Percentiles rank a stretch among this genome's conserved stretches.
These are phyloP conservation scores for Aricia agestis DNA, from an alignment of 1,140 invertebrate genomes.

Conservation along the genomic window DNA sequence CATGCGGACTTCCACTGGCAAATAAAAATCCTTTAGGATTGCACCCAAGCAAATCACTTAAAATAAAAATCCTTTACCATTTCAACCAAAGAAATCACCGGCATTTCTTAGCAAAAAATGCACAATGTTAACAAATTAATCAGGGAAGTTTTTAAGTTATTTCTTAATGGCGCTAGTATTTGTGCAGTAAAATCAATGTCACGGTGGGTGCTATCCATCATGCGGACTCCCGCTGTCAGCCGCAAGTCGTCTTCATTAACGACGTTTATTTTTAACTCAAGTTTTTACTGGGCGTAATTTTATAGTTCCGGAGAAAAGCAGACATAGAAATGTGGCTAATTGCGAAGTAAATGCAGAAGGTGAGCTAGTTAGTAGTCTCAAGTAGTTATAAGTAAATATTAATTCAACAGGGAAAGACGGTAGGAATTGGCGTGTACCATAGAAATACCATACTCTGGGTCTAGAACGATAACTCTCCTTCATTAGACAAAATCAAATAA, in stretches of 20 bases:
- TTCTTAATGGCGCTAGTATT: not conserved
- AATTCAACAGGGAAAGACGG: too few species aligned
- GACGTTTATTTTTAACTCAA: conserved; percentile 45
- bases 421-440: conserved; percentile 22
- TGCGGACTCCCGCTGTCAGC: conserved; percentile 36
- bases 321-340: conserved; percentile 45
- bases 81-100: too few species aligned
- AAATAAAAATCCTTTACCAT: too few species aligned
- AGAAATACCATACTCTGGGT: too few species aligned
- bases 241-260: conserved; percentile 50
- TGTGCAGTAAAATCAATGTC: too few species aligned
- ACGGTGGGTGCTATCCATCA: conserved; percentile 32
- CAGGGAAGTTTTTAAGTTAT: not conserved
- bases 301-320: conserved; percentile 56
- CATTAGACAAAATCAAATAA: too few species aligned
- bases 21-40: too few species aligned
- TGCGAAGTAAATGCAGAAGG: conserved; percentile 38
- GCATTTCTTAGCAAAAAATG: too few species aligned
- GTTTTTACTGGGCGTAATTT: conserved; percentile 44
- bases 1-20: conserved; percentile 37
- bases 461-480: too few species aligned
- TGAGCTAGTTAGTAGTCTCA: conserved; percentile 23
- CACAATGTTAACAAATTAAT: not conserved
- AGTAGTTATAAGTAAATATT: not conserved
- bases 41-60: too few species aligned